Evolutionary conservation across 2,797 vertebrate species (phyloP), one percentile per base, ranked within the genome.

Genomic region (Sebastes trivittatus): DNA sequence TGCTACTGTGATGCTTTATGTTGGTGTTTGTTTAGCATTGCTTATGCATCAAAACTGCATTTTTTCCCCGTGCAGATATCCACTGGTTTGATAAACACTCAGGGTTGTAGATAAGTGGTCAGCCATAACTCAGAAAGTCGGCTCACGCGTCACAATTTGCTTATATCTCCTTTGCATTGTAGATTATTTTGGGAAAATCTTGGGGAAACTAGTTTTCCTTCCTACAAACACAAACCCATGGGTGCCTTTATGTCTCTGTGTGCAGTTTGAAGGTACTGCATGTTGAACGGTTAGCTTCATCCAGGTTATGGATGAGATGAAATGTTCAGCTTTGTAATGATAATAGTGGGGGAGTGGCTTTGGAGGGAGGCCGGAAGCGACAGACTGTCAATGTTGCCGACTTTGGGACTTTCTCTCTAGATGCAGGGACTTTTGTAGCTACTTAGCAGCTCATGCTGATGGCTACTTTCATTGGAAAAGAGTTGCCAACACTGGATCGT

Each of bases 51-150:
- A n/a, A n/a, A 60, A 38, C 49, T 30, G 20, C 27, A 13, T 25
- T 32, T 55, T 36, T 23, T 18, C 14, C 14, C 20, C 6, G 58
- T 63, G 46, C 75, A 70, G 58, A 55, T 38, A 18, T 70, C 32
- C 36, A 49, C 61, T 6, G n/a, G 62, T 68, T 49, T 58, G 25
- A 60, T 23, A 23, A 85, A 75, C 63, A n/a, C 86, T 88, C 86
- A 85, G 86, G 86, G 83, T 85, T 64, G 27, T 25, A 64, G 52
- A 46, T 23, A 58, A 25, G 10, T 22, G 22, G 10, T 59, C 55
- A 62, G 67, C 52, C 72, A 58, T 23, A 29, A 25, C 22, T 55
- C 36, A 32, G 23, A 42, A 22, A 56, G 52, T 36, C 30, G 1
- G n/a, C 8, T 60, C 36, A 29, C 1, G 4, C 10, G n/a, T 25